These are phyloP conservation scores for Colletes gigas DNA, from an alignment of 1,140 invertebrate species.

Conservation along the genomic window DNA sequence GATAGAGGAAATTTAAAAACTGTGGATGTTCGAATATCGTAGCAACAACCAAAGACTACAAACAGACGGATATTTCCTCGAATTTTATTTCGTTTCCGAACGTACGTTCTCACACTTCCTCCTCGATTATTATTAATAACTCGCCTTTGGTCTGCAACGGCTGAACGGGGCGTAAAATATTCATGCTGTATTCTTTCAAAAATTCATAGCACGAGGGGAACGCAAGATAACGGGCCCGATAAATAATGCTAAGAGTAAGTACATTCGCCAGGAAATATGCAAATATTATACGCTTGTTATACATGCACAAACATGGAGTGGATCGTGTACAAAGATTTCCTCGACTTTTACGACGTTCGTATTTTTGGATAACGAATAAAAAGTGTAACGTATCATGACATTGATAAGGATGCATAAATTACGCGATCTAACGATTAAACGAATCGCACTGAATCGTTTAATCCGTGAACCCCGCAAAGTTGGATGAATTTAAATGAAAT, in stretches of 20 bases:
- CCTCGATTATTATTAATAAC: conserved; percentile 18
- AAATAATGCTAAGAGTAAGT: conserved; percentile 20
- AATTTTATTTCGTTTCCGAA: not conserved
- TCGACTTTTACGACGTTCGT: too few relatives aligned
- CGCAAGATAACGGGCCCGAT: conserved; percentile 5
- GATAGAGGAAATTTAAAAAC: not conserved
- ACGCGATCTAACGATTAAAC: not conserved
- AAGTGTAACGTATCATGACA: not conserved
- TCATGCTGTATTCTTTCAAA: conserved; percentile 12
- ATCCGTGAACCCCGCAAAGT: too few relatives aligned
- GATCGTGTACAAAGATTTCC: not conserved
- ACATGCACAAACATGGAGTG: not conserved
- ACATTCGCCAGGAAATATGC: conserved; percentile 17
- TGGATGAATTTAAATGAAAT: too few relatives aligned
- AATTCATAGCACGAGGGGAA: not conserved
- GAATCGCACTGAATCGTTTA: too few relatives aligned
- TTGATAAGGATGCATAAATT: not conserved
- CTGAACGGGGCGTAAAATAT: conserved; percentile 25
- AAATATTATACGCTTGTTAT: conserved; percentile 31
- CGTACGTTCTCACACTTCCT: not conserved
- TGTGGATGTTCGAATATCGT: not conserved
- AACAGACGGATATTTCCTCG: not conserved
- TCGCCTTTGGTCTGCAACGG: not conserved
- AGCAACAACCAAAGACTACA: not conserved
- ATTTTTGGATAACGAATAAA: not conserved